Percentiles rank a stretch among this genome's conserved stretches.
These are phyloP conservation scores for Chrysina gloriosa DNA, from an alignment of 2,888 invertebrate genomes.

Conservation along the genomic window DNA sequence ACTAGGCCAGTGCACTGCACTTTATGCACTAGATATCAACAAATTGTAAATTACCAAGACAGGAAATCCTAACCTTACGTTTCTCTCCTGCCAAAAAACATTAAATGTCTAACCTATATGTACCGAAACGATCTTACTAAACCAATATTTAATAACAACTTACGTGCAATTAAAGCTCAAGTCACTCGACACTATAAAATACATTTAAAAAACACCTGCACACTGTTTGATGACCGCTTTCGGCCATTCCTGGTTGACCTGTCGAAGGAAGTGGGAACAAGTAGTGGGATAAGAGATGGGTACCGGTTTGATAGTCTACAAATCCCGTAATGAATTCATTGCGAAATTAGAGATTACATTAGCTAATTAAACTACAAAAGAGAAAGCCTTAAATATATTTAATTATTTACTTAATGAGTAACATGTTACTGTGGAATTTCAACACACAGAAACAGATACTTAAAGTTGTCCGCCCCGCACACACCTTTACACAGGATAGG, in stretches of 20 bases:
- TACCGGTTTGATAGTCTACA: constrained; percentile 22
- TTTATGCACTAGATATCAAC: constrained; percentile 63
- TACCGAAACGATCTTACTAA: constrained; percentile 32
- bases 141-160: constrained; percentile 43
- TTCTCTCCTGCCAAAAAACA: constrained; percentile 33
- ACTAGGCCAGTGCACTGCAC: constrained; percentile 58
- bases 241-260: constrained; percentile 66
- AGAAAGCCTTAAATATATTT: neutral
- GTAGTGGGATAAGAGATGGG: constrained; percentile 52
- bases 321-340: neutral
- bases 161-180: constrained; percentile 49
- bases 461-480: too few relatives aligned
- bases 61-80: constrained; percentile 38
- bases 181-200: constrained; percentile 57
- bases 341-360: neutral
- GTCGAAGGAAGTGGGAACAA: constrained; percentile 64
- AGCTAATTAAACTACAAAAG: too few relatives aligned
- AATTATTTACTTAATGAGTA: neutral
- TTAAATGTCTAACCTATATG: constrained; percentile 32
- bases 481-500: constrained; percentile 57
- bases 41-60: constrained; percentile 52
- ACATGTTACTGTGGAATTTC: too few relatives aligned
- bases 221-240: constrained; percentile 65
- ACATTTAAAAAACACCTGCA: constrained; percentile 65
- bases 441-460: too few relatives aligned